Evolutionary conservation across 1,140 invertebrate genomes (phyloP), one percentile per base, ranked within the genome.

Genomic region (Wiebesia pumilae): DNA sequence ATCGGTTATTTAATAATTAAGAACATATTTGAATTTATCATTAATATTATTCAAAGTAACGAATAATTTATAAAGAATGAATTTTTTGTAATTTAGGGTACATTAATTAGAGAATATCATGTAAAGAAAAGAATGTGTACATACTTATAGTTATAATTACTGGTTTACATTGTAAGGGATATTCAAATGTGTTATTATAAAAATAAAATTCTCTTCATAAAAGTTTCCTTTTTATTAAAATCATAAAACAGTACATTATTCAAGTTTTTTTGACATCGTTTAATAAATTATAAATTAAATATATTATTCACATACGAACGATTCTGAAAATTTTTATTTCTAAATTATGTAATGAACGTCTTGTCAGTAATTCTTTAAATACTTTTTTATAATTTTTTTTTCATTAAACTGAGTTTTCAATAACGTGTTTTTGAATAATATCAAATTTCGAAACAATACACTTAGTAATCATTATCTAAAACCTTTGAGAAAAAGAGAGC

Each of bases 101-200:
- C 40, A 40, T 3, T 73, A 19, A 16, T 12, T 40, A 40, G 3
- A 10, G 35, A 73, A 40, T 4, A 4, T 73, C 21, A n/a, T 73
- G 40, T 40, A 27, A 40, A 40, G 35, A 33, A 33, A 69, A 73
- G n/a, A 73, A 24, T 21, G 19, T 21, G 27, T 65, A 71, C 19
- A 77, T 16, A 67, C 6, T 58, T 65, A 69, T 54, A 54, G 3
- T 3, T n/a, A 69, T 54, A 47, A 69, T 79, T 40, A 81, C 6
- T 0, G 30, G 58, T 58, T 1, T 85, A 54, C 7, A 58, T 81
- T 79, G 62, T 85, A 69, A 80, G 24, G 40, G 71, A 85, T 85
- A 33, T 80, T 84, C 9, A 69, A 79, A 85, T 79, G 75, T 79
- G 62, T 71, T 69, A 67, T 69, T 71, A 79, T 85, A 85, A 85